Conservation (phyloP, 2,888 invertebrate species). For the Hedya salicella region DNA sequence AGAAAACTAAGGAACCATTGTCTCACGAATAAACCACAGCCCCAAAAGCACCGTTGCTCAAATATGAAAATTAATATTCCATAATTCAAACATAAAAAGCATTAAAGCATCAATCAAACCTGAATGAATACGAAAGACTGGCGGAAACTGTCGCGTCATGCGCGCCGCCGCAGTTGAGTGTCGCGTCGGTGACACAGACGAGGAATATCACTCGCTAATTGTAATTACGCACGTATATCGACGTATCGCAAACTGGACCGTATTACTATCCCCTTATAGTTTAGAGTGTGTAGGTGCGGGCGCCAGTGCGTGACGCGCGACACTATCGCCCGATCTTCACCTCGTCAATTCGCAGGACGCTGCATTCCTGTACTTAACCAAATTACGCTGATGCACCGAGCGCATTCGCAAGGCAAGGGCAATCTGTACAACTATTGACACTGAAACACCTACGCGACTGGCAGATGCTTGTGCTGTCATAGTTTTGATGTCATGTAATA, state of each 20-base stretch:
- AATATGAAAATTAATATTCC: constrained; percentile 16
- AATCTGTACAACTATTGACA: constrained; percentile 27
- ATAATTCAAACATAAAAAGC: constrained; percentile 11
- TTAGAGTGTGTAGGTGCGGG: background rate
- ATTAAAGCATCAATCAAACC: constrained; percentile 31
- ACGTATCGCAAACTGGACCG: constrained; percentile 22
- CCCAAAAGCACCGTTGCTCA: background rate
- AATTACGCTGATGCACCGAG: constrained; percentile 53
- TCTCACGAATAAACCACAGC: constrained; percentile 6
- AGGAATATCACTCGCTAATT: constrained; percentile 42
- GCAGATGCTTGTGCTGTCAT: too few species aligned
- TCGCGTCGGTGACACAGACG: constrained; percentile 48
- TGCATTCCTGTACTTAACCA: constrained; percentile 55
- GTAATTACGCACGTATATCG: constrained; percentile 29
- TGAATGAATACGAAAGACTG: constrained; percentile 18
- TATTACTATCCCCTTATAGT: background rate
- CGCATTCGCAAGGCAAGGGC: constrained; percentile 30
- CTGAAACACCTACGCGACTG: background rate
- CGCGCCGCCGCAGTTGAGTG: constrained; percentile 38
- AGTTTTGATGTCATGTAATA: too few species aligned
- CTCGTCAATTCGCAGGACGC: constrained; percentile 43
- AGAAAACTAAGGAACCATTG: constrained; percentile 13
- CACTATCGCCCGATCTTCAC: constrained; percentile 43
- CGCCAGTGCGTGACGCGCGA: constrained; percentile 35
- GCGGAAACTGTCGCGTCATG: constrained; percentile 42